Conservation (phyloP, 2,888 invertebrate genomes). For the Apotomis betuletana region DNA sequence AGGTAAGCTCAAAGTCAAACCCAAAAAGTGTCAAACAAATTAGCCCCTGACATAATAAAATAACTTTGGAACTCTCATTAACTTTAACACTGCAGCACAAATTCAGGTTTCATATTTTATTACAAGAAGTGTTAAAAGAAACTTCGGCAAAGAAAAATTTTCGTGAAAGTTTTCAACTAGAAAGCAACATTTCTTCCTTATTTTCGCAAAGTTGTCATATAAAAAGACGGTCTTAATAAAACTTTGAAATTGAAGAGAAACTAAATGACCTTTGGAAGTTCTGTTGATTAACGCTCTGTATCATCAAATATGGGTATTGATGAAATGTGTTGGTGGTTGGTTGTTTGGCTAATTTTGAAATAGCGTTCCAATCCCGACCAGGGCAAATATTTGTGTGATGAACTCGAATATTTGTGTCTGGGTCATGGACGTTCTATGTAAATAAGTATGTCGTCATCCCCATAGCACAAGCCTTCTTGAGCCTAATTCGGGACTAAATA, state of each 20-base stretch:
- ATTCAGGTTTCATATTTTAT: neutral
- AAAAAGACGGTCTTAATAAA: neutral
- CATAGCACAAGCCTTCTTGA: no score
- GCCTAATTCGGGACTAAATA: no score
- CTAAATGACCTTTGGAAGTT: neutral
- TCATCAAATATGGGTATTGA: neutral
- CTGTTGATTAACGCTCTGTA: conserved; percentile 1
- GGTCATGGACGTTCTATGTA: no score
- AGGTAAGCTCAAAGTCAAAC: no score
- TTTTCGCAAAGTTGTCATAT: neutral
- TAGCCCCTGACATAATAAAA: neutral
- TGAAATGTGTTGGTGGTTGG: neutral
- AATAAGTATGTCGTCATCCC: no score
- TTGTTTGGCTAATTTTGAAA: neutral
- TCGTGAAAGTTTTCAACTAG: neutral
- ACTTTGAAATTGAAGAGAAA: conserved; percentile 1
- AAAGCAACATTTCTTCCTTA: neutral
- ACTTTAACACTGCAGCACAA: neutral
- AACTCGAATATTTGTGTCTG: no score
- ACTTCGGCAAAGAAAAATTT: neutral
- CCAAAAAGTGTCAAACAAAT: no score
- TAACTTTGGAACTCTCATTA: no score
- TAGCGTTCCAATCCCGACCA: neutral
- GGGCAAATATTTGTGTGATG: no score
- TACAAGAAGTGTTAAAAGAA: neutral